Percentiles rank a stretch among this genome's conserved stretches.
These are phyloP conservation scores for Gavia stellata DNA, from an alignment of 2,113 vertebrate species.

Conservation along the genomic window DNA sequence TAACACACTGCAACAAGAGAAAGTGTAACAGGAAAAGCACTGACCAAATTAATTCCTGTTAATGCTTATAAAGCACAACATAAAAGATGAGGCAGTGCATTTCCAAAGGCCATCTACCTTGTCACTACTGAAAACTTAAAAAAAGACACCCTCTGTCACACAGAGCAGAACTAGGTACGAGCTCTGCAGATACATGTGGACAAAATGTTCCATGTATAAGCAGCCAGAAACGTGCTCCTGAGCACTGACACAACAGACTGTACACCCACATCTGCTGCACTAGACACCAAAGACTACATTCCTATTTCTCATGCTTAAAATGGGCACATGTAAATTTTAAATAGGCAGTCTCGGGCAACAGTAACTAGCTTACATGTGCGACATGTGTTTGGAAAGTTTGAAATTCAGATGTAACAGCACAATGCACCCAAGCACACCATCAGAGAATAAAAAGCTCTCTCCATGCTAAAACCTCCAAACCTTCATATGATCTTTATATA, in stretches of 20 bases:
- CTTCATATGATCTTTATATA: not conserved
- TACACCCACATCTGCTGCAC: not conserved
- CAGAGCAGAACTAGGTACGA: not conserved
- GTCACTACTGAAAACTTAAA: not conserved
- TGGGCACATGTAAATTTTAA: not conserved
- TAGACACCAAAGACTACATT: not conserved
- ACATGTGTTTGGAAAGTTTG: not conserved
- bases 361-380: not conserved
- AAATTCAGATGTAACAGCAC: not conserved
- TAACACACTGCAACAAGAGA: not conserved
- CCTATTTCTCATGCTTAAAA: not conserved
- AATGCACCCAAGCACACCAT: not conserved
- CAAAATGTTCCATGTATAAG: not conserved
- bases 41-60: not conserved
- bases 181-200: not conserved
- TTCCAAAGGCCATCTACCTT: not conserved
- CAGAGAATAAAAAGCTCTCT: not conserved
- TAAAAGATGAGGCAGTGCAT: not conserved
- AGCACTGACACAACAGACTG: not conserved
- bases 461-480: not conserved
- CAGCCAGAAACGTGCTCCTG: not conserved
- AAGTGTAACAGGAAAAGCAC: not conserved
- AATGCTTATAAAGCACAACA: not conserved
- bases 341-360: not conserved
- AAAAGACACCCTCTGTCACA: not conserved